Conservation (phyloP, 1,140 invertebrate species). For the Phenacoccus solenopsis region DNA sequence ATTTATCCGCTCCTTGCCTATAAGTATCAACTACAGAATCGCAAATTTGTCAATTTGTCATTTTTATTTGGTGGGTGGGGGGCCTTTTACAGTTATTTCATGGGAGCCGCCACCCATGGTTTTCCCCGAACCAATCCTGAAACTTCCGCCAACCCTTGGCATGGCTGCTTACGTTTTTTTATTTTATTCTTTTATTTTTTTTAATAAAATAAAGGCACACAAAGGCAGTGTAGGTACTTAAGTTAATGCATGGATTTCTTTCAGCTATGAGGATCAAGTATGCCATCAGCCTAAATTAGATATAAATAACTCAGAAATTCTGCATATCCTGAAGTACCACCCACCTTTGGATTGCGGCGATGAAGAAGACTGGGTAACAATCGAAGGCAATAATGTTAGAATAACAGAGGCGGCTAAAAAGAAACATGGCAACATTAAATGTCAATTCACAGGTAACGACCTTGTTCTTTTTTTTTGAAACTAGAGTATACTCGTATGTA, state of each 20-base stretch:
- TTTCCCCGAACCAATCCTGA: neutral
- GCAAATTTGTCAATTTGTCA: no score
- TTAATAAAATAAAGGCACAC: no score
- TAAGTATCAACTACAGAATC: no score
- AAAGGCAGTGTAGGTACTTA: no score
- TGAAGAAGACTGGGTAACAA: slow-evolving; percentile 42
- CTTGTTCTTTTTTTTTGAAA: no score
- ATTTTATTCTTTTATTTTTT: neutral
- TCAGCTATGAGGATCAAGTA: neutral
- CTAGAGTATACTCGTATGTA: no score
- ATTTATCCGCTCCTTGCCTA: no score
- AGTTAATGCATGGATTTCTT: neutral
- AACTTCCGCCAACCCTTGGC: no score
- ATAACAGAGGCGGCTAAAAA: slow-evolving; percentile 29
- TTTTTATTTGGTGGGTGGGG: no score
- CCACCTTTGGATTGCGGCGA: slow-evolving; percentile 44
- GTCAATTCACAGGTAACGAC: slow-evolving; percentile 29
- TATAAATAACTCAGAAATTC: slow-evolving; percentile 50
- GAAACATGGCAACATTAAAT: slow-evolving; percentile 31
- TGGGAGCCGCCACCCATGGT: neutral
- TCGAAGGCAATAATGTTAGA: slow-evolving; percentile 29
- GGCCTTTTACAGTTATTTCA: no score
- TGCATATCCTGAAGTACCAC: slow-evolving; percentile 47
- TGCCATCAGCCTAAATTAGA: slow-evolving; percentile 52
- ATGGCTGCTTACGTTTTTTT: no score